Evolutionary conservation across 30 jellyfish, hydroid and myxozoan species (phyloP).

Genomic region (Aurelia aurita): DNA sequence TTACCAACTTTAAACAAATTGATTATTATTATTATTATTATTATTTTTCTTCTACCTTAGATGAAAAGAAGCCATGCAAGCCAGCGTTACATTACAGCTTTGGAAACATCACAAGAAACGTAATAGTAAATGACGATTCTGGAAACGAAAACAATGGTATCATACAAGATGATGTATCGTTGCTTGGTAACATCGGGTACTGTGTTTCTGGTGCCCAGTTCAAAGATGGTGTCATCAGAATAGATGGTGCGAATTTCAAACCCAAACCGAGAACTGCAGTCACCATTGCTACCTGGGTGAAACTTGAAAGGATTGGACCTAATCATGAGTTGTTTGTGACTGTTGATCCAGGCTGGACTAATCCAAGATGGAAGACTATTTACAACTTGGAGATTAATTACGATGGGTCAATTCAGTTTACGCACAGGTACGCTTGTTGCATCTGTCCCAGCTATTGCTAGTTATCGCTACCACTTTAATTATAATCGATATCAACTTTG

Average conservation of each 20-base stretch:
- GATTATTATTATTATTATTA: too few species aligned
- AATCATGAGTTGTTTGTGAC: constrained; percentile 95
- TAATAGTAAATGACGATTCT: constrained; percentile 80
- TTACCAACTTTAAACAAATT: too few species aligned
- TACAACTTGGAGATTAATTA: constrained; percentile 82
- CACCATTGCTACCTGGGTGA: constrained; percentile 94
- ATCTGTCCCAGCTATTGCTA: too few species aligned
- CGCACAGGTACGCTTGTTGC: constrained; percentile 68
- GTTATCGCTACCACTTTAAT: too few species aligned
- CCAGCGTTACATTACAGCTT: constrained; percentile 91
- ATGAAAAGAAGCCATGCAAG: constrained; percentile 70
- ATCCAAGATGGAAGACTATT: constrained; percentile 83
- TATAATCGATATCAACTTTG: too few species aligned
- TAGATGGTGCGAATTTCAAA: constrained; percentile 80
- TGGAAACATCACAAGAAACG: constrained; percentile 72
- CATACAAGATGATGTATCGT: constrained; percentile 68
- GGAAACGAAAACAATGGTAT: constrained; percentile 79
- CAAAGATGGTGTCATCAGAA: constrained; percentile 68
- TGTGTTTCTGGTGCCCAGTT: constrained; percentile 87
- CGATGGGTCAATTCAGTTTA: constrained; percentile 89
- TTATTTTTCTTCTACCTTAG: neutral
- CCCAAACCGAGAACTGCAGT: constrained; percentile 90
- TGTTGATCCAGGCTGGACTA: constrained; percentile 96
- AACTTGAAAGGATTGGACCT: constrained; percentile 83
- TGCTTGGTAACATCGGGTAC: constrained; percentile 52